A percentile compares a stretch with the other conserved stretches of the same genome.
Evolutionary conservation across 2,888 invertebrate genomes (phyloP).

Genomic region (Spodoptera exigua): DNA sequence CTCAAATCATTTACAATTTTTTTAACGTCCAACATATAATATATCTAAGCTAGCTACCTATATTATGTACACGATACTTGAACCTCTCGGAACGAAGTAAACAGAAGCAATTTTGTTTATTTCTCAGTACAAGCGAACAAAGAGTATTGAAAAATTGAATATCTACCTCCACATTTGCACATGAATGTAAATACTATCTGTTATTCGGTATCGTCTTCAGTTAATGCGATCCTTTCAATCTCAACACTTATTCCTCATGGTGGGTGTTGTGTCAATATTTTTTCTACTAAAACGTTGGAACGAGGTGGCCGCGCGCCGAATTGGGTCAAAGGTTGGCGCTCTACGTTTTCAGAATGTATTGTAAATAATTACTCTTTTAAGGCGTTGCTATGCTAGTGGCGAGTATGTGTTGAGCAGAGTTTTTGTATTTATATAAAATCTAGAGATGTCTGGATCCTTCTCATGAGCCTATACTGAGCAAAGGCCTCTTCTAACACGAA

Average conservation of each 20-base stretch:
- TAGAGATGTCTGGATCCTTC: too few species aligned
- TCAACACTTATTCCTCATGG: slow-evolving; percentile 10
- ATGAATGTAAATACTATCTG: slow-evolving; percentile 1
- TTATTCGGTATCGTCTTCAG: slow-evolving; percentile 18
- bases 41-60: not conserved
- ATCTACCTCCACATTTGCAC: too few species aligned
- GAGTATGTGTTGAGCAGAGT: not conserved
- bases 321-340: slow-evolving; percentile 43
- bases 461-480: too few species aligned
- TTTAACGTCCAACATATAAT: slow-evolving; percentile 9
- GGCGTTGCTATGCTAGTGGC: not conserved
- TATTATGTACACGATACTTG: too few species aligned
- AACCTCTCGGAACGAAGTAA: too few species aligned
- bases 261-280: slow-evolving; percentile 53
- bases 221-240: slow-evolving; percentile 10
- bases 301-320: slow-evolving; percentile 25
- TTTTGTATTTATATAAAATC: too few species aligned
- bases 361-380: slow-evolving; percentile 28
- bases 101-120: too few species aligned
- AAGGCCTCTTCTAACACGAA: too few species aligned
- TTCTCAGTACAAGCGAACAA: too few species aligned
- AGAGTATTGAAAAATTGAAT: too few species aligned
- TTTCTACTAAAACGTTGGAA: slow-evolving; percentile 43
- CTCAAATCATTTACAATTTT: not conserved
- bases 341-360: slow-evolving; percentile 10